Evolutionary conservation across 2,888 invertebrate genomes (phyloP), one percentile per base, ranked within the genome.

Genomic region (Coleophora deauratella): DNA sequence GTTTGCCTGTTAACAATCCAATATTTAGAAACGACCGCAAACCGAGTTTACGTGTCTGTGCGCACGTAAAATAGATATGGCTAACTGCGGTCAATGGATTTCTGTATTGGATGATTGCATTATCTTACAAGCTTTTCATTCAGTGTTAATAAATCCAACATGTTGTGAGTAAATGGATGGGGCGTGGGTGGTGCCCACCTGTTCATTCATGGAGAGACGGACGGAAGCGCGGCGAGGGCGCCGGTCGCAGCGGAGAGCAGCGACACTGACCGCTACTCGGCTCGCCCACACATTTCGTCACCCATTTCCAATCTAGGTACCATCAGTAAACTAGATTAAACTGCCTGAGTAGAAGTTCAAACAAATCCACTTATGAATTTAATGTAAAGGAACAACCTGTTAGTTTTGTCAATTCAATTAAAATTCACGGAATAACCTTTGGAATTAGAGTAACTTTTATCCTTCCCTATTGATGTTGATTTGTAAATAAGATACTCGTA

Each of bases 401-500:
- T n/a, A n/a, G n/a, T n/a, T n/a, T n/a, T n/a, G n/a, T n/a, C n/a
- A n/a, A n/a, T n/a, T n/a, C n/a, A n/a, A n/a, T n/a, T n/a, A n/a
- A n/a, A 21, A 3, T 21, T 21, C 21, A 21, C 6, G 21, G 6
- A 21, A 4, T 21, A 21, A 21, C 3, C 21, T 3, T 4, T 6
- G 6, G 21, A 38, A 44, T 30, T 37, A 38, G 40, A 42, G 44
- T 13, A 40, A 37, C 33, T 14, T 33, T n/a, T 31, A 28, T 27
- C 27, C 11, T 9, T 21, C 13, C 13, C 6, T 35, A 60, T 59
- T 61, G 59, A 60, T 63, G 55, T 66, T 64, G 66, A 66, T 65
- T 64, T 63, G 62, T 62, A 63, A 62, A 61, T 70, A 72, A 66
- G 59, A 57, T 54, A 51, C 55, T 21, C 49, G n/a, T n/a, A n/a